These are phyloP conservation scores for Thinocorus orbignyianus DNA, from an alignment of 2,113 vertebrate species.

Conservation along the genomic window DNA sequence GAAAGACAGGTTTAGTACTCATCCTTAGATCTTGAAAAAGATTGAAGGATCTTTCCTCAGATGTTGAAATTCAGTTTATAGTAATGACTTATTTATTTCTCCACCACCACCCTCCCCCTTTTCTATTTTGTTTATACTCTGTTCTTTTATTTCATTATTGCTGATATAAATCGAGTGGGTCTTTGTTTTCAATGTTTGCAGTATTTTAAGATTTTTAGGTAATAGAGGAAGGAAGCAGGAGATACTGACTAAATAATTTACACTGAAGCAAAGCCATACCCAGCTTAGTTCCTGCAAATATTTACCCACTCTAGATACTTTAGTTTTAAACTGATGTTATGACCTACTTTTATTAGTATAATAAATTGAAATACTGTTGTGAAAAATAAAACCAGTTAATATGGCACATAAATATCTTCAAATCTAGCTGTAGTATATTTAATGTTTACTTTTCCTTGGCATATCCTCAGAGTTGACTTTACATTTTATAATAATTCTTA, in stretches of 20 bases:
- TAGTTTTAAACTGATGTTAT: neutral
- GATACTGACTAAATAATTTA: neutral
- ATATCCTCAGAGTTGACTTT: neutral
- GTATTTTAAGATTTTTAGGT: neutral
- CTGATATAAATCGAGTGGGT: neutral
- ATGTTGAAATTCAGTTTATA: neutral
- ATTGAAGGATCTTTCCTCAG: neutral
- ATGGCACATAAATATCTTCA: neutral
- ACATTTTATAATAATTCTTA: neutral
- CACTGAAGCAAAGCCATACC: neutral
- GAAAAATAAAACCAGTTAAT: neutral
- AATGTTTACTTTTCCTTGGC: neutral
- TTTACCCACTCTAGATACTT: neutral
- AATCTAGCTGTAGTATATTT: neutral
- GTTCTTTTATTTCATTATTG: neutral
- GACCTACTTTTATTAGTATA: neutral
- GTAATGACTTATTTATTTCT: neutral
- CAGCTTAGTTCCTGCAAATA: neutral
- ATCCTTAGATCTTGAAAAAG: neutral
- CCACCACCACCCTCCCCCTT: fast-evolving
- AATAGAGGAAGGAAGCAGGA: neutral
- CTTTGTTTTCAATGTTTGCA: neutral
- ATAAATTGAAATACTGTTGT: neutral
- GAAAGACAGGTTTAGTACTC: slow-evolving; percentile 74
- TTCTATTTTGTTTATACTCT: neutral